Evolutionary conservation across 53 echinoderm and acorn worm genomes (phyloP).

Genomic region (Actinopyga echinites): DNA sequence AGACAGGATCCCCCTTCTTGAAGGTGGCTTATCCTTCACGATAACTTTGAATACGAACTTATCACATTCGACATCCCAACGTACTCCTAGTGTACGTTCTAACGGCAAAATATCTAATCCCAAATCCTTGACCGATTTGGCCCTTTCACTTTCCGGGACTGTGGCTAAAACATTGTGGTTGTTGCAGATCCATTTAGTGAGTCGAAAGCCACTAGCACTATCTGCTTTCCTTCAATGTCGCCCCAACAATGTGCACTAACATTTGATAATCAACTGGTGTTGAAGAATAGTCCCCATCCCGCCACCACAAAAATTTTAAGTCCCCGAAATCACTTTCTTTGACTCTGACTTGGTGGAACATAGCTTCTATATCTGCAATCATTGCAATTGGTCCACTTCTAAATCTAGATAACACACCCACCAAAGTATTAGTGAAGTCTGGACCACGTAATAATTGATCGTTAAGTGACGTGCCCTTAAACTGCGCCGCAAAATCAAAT

Average conservation of each 20-base stretch:
- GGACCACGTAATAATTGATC: constrained; percentile 48
- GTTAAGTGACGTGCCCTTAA: constrained; percentile 48
- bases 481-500: constrained; percentile 51
- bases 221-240: constrained; percentile 33
- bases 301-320: constrained; percentile 66
- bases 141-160: constrained; percentile 55
- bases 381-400: constrained; percentile 54
- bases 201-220: constrained; percentile 36
- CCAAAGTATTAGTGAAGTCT: constrained; percentile 48
- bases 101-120: neutral
- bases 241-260: constrained; percentile 58
- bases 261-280: constrained; percentile 43
- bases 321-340: constrained; percentile 28
- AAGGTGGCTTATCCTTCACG: constrained; percentile 27
- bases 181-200: constrained; percentile 53
- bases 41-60: constrained; percentile 50
- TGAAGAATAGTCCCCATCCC: constrained; percentile 3
- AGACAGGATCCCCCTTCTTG: constrained; percentile 67
- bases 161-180: constrained; percentile 30
- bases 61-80: constrained; percentile 54
- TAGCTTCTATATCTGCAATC: constrained; percentile 62
- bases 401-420: constrained; percentile 53
- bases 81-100: constrained; percentile 58
- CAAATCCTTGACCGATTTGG: constrained; percentile 40
- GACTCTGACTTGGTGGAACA: constrained; percentile 76